These are phyloP conservation scores for Salvelinus sp. DNA, from an alignment of 2,113 vertebrate species.

Conservation along the genomic window DNA sequence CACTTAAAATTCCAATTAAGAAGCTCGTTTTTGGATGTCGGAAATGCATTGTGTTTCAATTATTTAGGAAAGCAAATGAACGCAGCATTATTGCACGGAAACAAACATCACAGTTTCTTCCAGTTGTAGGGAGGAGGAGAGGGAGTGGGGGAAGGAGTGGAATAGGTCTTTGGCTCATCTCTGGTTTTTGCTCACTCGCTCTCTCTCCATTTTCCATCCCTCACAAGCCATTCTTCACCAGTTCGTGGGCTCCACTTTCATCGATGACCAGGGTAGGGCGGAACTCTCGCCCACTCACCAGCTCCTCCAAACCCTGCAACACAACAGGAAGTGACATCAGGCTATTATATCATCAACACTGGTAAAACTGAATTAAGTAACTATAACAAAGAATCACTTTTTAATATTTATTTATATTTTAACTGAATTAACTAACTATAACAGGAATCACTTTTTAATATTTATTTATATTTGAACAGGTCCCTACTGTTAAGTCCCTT, in stretches of 20 bases:
- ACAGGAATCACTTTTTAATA: neutral
- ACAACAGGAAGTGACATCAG: neutral
- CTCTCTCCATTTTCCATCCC: neutral
- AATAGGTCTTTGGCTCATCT: conserved; percentile 33
- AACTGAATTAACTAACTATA: neutral
- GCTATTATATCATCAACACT: neutral
- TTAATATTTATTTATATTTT: neutral
- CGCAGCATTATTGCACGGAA: conserved; percentile 65
- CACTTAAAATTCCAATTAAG: conserved; percentile 26
- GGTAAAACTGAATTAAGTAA: too few relatives aligned
- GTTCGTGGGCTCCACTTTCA: conserved; percentile 78
- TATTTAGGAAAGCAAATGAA: conserved; percentile 1
- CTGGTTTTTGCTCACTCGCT: neutral
- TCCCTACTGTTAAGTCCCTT: neutral
- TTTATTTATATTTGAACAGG: neutral
- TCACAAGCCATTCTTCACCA: conserved; percentile 88
- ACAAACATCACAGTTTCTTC: conserved; percentile 59
- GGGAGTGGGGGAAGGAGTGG: conserved; percentile 10
- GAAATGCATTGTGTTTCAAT: conserved; percentile 4
- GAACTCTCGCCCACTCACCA: conserved; percentile 83
- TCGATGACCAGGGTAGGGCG: conserved; percentile 84
- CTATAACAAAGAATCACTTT: neutral
- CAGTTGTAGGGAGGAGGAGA: conserved; percentile 41
- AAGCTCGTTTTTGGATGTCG: conserved; percentile 2
- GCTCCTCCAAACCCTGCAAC: conserved; percentile 82